These are phyloP conservation scores for Enteromius thamalakanensis DNA, from an alignment of 2,797 vertebrate species.

Conservation along the genomic window DNA sequence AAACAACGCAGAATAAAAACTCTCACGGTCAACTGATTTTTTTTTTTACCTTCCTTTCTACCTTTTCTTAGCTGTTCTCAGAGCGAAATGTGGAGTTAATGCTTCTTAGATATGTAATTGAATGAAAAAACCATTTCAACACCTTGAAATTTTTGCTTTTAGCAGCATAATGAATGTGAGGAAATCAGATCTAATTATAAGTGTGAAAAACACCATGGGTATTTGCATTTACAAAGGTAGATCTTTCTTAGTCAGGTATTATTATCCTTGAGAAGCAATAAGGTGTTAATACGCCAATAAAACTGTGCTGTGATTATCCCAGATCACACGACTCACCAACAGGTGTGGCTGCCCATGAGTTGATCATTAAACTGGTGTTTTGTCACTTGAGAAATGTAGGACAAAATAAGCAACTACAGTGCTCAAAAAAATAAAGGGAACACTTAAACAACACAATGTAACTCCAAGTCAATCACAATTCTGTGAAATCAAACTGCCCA, in stretches of 20 bases:
- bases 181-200: constrained; percentile 73
- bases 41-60: constrained; percentile 33
- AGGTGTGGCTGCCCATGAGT: background rate
- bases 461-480: too few species aligned
- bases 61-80: constrained; percentile 36
- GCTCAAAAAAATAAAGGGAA: too few species aligned
- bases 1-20: constrained; percentile 26
- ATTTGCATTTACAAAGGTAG: constrained; percentile 68
- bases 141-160: constrained; percentile 63
- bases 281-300: constrained; percentile 77
- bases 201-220: constrained; percentile 73
- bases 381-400: constrained; percentile 18
- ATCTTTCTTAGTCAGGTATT: constrained; percentile 72
- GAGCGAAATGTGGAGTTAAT: constrained; percentile 22
- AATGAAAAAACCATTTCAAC: constrained; percentile 60
- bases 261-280: constrained; percentile 61
- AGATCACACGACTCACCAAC: constrained; percentile 54
- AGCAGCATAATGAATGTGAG: constrained; percentile 60
- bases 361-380: background rate
- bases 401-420: too few species aligned
- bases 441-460: too few species aligned
- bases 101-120: constrained; percentile 50
- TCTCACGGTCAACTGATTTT: constrained; percentile 2
- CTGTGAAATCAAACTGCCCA: too few species aligned
- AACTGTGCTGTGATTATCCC: constrained; percentile 61